Conservation (phyloP, 2,113 vertebrate species). For the Athene cunicularia region DNA sequence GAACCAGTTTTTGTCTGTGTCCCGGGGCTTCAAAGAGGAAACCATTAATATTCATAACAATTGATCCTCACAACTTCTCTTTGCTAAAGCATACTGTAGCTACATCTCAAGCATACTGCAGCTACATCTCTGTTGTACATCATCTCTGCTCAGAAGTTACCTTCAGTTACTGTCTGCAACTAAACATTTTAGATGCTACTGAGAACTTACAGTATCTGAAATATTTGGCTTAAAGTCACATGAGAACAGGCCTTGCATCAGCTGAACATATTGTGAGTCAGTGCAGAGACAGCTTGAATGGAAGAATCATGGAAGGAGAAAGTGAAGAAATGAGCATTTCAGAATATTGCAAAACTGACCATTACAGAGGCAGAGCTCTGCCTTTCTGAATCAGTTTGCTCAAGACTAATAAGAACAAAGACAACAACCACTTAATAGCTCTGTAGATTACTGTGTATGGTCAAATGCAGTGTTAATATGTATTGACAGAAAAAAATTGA, state of each 20-base stretch:
- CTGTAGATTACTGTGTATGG: neutral
- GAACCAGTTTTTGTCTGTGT: neutral
- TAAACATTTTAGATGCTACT: neutral
- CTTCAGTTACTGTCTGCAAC: neutral
- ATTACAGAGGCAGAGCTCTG: neutral
- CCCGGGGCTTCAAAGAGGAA: neutral
- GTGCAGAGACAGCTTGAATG: neutral
- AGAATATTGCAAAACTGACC: neutral
- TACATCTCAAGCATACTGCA: rapidly evolving
- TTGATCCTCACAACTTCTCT: neutral
- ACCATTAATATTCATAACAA: neutral
- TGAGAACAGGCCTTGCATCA: neutral
- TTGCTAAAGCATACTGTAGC: neutral
- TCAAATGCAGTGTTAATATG: neutral
- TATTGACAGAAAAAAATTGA: neutral
- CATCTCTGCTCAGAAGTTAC: neutral
- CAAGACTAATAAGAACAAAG: neutral
- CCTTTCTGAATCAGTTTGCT: neutral
- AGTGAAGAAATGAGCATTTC: neutral
- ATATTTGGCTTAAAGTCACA: neutral
- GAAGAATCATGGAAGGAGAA: neutral
- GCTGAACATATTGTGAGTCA: neutral
- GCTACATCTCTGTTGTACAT: neutral
- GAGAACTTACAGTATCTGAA: neutral
- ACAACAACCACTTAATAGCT: neutral